Evolutionary conservation across 2,888 invertebrate genomes (phyloP).

Genomic region (Ennomos erosarius): DNA sequence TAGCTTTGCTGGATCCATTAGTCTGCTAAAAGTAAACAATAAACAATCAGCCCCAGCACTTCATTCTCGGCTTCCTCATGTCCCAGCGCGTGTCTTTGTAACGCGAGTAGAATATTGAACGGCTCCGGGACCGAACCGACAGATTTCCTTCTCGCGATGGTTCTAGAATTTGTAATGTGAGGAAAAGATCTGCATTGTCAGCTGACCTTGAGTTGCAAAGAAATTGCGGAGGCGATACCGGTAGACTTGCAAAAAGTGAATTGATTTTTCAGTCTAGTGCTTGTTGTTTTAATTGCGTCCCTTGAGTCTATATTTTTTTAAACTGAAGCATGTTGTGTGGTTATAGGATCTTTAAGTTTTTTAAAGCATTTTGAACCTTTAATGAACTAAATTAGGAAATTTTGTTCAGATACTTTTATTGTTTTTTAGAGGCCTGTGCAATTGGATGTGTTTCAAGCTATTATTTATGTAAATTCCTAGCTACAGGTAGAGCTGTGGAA

Average conservation of each 20-base stretch:
- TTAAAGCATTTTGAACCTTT: too few relatives aligned
- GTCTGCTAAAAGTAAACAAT: neutral
- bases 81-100: conserved; percentile 9
- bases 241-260: conserved; percentile 8
- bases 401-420: too few relatives aligned
- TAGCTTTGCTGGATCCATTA: neutral
- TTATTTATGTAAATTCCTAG: too few relatives aligned
- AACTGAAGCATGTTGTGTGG: too few relatives aligned
- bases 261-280: neutral
- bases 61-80: conserved; percentile 7
- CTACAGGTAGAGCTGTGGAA: too few relatives aligned
- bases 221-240: conserved; percentile 1
- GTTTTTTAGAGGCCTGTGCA: too few relatives aligned
- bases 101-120: conserved; percentile 2
- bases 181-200: conserved; percentile 13
- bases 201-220: conserved; percentile 20
- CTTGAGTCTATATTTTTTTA: neutral
- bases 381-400: too few relatives aligned
- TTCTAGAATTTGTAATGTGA: conserved; percentile 17
- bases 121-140: conserved; percentile 5
- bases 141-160: conserved; percentile 19
- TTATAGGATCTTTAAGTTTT: too few relatives aligned
- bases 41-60: conserved; percentile 2
- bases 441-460: too few relatives aligned
- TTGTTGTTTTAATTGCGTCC: neutral